Percentiles rank a stretch among this genome's conserved stretches.
Conservation (phyloP, 2,888 invertebrate species). For the Lasioglossum lativentre region DNA sequence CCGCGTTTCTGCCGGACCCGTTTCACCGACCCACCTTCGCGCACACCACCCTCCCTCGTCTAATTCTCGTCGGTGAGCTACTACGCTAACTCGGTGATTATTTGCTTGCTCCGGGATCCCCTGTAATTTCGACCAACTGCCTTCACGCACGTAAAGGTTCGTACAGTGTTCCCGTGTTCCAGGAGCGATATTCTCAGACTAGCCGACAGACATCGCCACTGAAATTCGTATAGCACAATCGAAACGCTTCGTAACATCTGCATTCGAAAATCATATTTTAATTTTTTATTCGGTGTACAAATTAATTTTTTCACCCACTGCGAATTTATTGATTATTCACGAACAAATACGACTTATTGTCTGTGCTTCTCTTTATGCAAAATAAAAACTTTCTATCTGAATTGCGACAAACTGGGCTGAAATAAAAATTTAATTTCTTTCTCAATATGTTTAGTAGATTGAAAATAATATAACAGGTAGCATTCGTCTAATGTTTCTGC, state of each 20-base stretch:
- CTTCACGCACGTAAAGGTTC: conserved; percentile 42
- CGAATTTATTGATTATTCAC: too few species aligned
- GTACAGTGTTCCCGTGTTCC: neutral
- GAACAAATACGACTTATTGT: too few species aligned
- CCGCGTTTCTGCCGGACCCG: conserved; percentile 20
- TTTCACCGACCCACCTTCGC: neutral
- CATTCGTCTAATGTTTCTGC: too few species aligned
- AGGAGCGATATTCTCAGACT: neutral
- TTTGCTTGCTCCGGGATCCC: conserved; percentile 46
- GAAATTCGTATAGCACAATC: neutral
- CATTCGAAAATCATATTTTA: neutral
- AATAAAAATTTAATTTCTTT: too few species aligned
- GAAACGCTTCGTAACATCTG: neutral
- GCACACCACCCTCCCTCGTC: conserved; percentile 21
- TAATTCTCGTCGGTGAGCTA: conserved; percentile 47
- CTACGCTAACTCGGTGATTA: conserved; percentile 57
- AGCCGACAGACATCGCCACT: neutral
- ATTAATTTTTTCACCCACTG: too few species aligned
- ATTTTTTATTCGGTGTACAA: too few species aligned
- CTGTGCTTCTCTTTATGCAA: too few species aligned
- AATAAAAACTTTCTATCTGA: too few species aligned
- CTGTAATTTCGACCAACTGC: conserved; percentile 57
- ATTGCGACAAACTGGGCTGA: too few species aligned
- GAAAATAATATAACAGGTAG: too few species aligned
- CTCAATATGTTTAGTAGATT: too few species aligned